phyloP scores from a whole-genome alignment of 2,888 invertebrate genomes.

The Eustalomyia histrio region DNA sequence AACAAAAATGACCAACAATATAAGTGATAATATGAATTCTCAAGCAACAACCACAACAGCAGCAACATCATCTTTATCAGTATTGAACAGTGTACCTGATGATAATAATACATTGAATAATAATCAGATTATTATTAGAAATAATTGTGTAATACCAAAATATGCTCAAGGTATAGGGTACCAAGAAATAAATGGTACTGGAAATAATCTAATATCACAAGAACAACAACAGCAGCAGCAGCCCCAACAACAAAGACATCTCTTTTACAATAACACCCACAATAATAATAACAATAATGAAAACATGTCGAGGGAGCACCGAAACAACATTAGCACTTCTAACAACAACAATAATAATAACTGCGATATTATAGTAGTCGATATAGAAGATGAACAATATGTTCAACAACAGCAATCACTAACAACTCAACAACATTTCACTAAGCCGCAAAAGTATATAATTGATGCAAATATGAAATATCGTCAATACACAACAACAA shows the following conservation, averaged over 20 bases:
- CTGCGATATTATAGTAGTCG: conserved; percentile 57
- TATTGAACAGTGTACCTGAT: neutral
- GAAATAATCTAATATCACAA: conserved; percentile 27
- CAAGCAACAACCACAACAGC: conserved; percentile 14
- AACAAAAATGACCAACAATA: conserved; percentile 11
- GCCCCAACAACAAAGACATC: conserved; percentile 23
- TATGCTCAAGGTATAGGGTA: conserved; percentile 58
- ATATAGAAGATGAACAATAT: conserved; percentile 53
- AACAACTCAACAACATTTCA: neutral
- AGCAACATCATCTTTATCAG: conserved; percentile 4
- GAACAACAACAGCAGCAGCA: conserved; percentile 18
- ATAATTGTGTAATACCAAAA: conserved; percentile 30
- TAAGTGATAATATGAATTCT: conserved; percentile 16
- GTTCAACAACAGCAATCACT: conserved; percentile 8
- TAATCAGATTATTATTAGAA: conserved; percentile 5
- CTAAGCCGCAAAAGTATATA: conserved; percentile 23
- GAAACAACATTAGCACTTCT: conserved; percentile 5
- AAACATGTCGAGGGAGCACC: conserved; percentile 9
- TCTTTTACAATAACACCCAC: neutral
- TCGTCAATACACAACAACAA: conserved; percentile 29
- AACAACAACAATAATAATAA: conserved; percentile 40
- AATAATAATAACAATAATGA: conserved; percentile 13
- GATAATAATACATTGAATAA: conserved; percentile 21
- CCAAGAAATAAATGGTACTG: conserved; percentile 42
- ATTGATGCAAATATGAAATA: conserved; percentile 35